These are phyloP conservation scores for Corynorhinus townsendii DNA, from an alignment of 2,113 vertebrate genomes.

Conservation along the genomic window DNA sequence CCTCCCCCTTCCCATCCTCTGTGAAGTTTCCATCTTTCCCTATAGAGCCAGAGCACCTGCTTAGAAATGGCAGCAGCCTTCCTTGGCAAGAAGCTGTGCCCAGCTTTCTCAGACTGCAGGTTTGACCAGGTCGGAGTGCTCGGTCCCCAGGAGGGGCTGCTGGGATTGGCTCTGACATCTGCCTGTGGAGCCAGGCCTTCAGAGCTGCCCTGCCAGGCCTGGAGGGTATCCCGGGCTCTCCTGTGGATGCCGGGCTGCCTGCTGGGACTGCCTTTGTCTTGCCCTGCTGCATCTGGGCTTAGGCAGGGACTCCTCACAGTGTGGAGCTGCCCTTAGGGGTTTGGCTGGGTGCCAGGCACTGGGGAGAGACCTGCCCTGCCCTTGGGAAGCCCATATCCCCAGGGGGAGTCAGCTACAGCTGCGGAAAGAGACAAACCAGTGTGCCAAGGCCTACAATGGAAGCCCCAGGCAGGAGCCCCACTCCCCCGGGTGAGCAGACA, in stretches of 20 bases:
- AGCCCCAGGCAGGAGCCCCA: background rate
- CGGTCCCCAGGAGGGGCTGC: background rate
- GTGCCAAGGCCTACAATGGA: background rate
- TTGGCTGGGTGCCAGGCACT: background rate
- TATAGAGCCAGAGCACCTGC: conserved; percentile 45
- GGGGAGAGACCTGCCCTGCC: background rate
- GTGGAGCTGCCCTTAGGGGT: background rate
- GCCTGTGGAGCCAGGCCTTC: background rate
- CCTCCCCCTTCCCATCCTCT: background rate
- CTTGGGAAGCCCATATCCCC: background rate
- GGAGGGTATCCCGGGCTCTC: background rate
- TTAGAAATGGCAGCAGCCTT: conserved; percentile 22
- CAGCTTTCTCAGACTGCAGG: conserved; percentile 13
- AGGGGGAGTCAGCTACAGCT: background rate
- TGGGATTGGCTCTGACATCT: conserved; percentile 7
- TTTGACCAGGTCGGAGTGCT: conserved; percentile 13
- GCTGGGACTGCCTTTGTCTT: conserved; percentile 31
- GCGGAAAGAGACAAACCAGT: background rate
- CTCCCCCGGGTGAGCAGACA: background rate
- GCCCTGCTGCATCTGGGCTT: conserved; percentile 26
- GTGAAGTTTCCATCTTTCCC: background rate
- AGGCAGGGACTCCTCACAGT: background rate
- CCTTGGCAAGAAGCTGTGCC: conserved; percentile 41
- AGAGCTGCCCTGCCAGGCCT: conserved; percentile 45
- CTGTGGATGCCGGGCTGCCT: background rate